Conservation (phyloP, 2,888 invertebrate species). For the Torymus texanus region DNA sequence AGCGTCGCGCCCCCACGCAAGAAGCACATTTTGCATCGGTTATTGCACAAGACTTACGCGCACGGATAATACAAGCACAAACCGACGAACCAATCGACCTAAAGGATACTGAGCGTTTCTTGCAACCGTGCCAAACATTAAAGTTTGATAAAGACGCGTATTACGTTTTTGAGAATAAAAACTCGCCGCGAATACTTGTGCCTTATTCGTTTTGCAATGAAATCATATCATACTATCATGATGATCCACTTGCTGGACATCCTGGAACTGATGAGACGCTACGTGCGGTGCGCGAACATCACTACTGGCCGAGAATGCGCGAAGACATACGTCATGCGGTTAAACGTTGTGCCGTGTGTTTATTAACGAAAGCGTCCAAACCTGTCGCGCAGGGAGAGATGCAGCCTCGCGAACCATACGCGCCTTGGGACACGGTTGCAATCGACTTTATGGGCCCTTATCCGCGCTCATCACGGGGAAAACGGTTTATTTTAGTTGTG, state of each 20-base stretch:
- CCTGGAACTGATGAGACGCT: too few relatives aligned
- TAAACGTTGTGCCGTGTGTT: too few relatives aligned
- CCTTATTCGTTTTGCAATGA: too few relatives aligned
- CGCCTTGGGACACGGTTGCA: background rate
- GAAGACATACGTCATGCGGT: too few relatives aligned
- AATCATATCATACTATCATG: too few relatives aligned
- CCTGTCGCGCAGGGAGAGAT: too few relatives aligned
- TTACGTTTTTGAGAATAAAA: background rate
- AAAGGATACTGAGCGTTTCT: background rate
- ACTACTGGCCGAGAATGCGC: background rate
- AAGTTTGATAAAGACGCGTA: background rate
- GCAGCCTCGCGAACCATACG: background rate
- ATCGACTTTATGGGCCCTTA: background rate
- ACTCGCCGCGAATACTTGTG: too few relatives aligned
- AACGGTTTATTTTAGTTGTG: background rate
- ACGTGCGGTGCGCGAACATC: too few relatives aligned
- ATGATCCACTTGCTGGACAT: too few relatives aligned
- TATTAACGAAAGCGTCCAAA: too few relatives aligned
- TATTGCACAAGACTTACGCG: background rate
- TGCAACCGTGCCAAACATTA: background rate
- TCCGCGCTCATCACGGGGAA: background rate
- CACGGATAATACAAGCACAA: background rate
- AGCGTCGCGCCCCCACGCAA: too few relatives aligned
- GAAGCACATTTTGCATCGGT: background rate
- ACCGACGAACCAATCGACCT: too few relatives aligned